Evolutionary conservation across 92 coral and sea anemone species (phyloP), one percentile per base, ranked within the genome.

Genomic region (Heteractis magnifica): DNA sequence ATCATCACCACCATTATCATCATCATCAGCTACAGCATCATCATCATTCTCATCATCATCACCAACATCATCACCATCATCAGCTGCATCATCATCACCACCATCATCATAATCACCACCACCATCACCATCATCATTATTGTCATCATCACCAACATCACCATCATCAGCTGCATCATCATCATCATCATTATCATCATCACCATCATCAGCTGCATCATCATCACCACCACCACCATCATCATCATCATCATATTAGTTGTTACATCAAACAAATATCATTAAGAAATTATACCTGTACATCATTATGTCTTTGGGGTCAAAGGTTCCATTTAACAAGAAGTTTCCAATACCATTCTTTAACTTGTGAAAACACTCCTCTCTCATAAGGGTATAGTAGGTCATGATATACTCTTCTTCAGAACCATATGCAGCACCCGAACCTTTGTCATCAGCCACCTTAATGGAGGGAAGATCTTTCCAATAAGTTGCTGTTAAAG

Each of bases 361-460:
- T 58, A 95, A 77, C 77, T 95, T 93, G 75, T 87, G 83, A 78
- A 93, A 95, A 79, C 97, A 91, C 44, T 95, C 98, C 62, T 93
- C 98, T 81, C 98, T 88, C 58, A 95, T 75, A 51, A 95, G 86
- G 51, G 83, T 85, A 85, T 84, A 93, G 85, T 91, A 65, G 0
- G 94, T 95, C 26, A 83, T 79, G n/a, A 89, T 81, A 72, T 95
- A 95, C 18, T 95, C 92, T 10, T 83, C 91, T 5, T 77, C 90
- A 76, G 95, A 87, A 51, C 21, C 41, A 19, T 83, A 81, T 51
- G 41, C 58, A 12, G 85, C 53, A 34, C 12, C 52, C 1, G 51
- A 20, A 4, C 34, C 77, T 10, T 72, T 84, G 7, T 21, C 16
- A 68, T 68, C 16, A 0, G 49, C 49, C 23, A 76, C 82, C 62